Base-by-base conservation (phyloP, 2,888 invertebrate species). In the Hesperia comma region DNA sequence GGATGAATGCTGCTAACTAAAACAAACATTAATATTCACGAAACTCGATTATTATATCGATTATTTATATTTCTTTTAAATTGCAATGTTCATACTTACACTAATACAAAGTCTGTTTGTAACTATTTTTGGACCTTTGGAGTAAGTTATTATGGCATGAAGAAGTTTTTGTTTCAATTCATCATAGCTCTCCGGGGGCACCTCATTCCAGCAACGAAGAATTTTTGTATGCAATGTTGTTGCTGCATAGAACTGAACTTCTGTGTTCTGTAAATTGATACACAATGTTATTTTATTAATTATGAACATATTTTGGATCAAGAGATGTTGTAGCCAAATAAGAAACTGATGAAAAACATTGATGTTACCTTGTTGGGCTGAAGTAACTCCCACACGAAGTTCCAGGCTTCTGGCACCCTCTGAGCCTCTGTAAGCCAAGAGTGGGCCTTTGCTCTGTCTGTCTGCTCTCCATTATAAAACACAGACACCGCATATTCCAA, bases 181-280 rank as follows among this genome's bases (percentile, higher is more conserved):
- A 69, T 95, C 95, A 84, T 97, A 96, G 79, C 96, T 96, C 70
- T 96, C 96, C 58, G 94, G 92, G 8, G 98, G 98, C 32, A 98
- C 94, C 90, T 98, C 98, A 80, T 94, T 94, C 97, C 98, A 98
- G 80, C 95, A 96, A 80, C 97, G 96, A 75, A 97, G 94, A 61
- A 99, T 94, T 86, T 99, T 99, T 0, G 96, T 95, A 79, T 98
- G 97, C 21, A 99, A 87, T 32, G 98, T 98, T 57, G 97, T 97
- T 5, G 98, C 98, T 64, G 97, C 98, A 93, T 97, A 99, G 89
- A 98, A 98, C 86, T 98, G 98, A 40, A 98, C 96, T 92, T 98
- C 98, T 72, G 96, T 95, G 66, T 95, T 94, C 97, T 98, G 84
- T 55, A 93, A 92, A 51, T 15, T 37, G 12, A 12, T 12, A 37